Evolutionary conservation across 2,888 invertebrate genomes (phyloP).

Genomic region (Orchesellides sinensis): DNA sequence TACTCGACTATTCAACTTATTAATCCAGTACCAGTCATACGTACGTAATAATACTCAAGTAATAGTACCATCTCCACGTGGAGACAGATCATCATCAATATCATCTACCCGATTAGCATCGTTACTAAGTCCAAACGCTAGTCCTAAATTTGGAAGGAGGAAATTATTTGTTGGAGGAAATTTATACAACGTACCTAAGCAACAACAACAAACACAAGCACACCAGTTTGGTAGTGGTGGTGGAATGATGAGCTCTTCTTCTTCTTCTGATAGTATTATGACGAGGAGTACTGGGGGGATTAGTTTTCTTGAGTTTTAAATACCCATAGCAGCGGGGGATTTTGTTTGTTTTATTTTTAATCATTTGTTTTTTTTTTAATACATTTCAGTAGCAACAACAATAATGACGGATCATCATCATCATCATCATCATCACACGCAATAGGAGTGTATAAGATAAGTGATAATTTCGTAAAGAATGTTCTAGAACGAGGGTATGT

Average conservation of each 20-base stretch:
- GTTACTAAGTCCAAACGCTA: conserved; percentile 27
- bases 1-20: conserved; percentile 20
- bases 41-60: background rate
- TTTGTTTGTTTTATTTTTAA: background rate
- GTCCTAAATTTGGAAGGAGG: conserved; percentile 31
- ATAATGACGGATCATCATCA: background rate
- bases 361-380: background rate
- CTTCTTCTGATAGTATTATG: conserved; percentile 38
- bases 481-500: background rate
- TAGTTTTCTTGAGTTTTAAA: conserved; percentile 40
- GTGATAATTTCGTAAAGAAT: background rate
- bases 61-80: background rate
- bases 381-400: background rate
- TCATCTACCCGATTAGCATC: conserved; percentile 3
- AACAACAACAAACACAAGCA: background rate
- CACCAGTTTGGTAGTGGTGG: too few relatives aligned
- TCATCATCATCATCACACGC: too few relatives aligned
- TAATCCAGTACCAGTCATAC: conserved; percentile 31
- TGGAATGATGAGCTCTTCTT: background rate
- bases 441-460: conserved; percentile 22
- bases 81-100: background rate
- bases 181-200: conserved; percentile 1
- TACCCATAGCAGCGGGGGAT: conserved; percentile 10
- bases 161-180: too few relatives aligned
- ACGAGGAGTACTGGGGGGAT: conserved; percentile 38